Percentiles rank a stretch among this genome's conserved stretches.
Conservation (phyloP, 2,888 invertebrate genomes). For the Drosophila limbata region DNA sequence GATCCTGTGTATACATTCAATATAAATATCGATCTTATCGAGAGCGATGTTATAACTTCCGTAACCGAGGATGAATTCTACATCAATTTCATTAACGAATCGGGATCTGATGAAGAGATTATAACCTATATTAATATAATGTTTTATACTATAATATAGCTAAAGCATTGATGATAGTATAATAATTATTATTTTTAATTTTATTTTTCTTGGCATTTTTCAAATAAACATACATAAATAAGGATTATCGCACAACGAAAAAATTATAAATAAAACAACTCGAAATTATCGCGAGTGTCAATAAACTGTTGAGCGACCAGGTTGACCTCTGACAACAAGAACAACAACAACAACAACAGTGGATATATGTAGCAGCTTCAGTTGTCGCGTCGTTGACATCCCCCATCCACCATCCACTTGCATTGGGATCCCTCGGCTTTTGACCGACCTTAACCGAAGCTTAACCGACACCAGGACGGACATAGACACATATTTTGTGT, state of each 20-base stretch:
- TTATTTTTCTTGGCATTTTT: background rate
- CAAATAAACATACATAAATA: background rate
- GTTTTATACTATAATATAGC: background rate
- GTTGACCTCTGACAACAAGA: slow-evolving; percentile 45
- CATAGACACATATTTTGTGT: slow-evolving; percentile 52
- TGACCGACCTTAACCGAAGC: slow-evolving; percentile 33
- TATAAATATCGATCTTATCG: background rate
- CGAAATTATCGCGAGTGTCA: slow-evolving; percentile 69
- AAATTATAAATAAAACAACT: background rate
- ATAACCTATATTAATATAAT: background rate
- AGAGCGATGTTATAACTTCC: background rate
- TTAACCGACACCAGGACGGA: slow-evolving; percentile 28
- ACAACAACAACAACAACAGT: slow-evolving; percentile 17
- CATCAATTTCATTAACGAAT: background rate
- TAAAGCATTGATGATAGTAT: background rate
- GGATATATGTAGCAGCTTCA: slow-evolving; percentile 3
- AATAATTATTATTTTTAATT: background rate
- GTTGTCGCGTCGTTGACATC: slow-evolving; percentile 27
- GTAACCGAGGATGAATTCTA: background rate
- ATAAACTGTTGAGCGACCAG: slow-evolving; percentile 60
- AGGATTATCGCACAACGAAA: slow-evolving; percentile 2
- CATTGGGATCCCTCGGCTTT: background rate
- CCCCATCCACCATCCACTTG: background rate
- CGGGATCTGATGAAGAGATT: background rate
- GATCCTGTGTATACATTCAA: background rate